Conservation (phyloP, 2,113 vertebrate species). For the Phyllostomus hastatus region DNA sequence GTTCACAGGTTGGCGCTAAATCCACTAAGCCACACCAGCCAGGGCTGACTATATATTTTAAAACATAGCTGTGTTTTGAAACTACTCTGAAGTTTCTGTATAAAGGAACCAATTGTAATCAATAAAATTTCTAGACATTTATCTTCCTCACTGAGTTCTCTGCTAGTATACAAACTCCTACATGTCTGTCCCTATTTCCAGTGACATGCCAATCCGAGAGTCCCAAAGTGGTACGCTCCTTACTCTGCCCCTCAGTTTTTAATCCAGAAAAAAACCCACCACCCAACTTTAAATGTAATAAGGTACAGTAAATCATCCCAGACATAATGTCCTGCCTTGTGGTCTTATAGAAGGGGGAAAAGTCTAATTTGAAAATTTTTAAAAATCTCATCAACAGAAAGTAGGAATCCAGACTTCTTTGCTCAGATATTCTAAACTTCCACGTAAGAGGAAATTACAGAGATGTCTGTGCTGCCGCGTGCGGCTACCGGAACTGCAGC, state of each 20-base stretch:
- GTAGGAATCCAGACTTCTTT: constrained; percentile 50
- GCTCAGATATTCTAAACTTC: constrained; percentile 43
- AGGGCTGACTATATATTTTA: background rate
- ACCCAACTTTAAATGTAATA: background rate
- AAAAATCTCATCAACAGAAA: background rate
- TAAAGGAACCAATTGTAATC: background rate
- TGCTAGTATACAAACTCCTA: background rate
- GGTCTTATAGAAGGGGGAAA: background rate
- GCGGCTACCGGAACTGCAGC: background rate
- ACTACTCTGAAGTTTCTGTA: background rate
- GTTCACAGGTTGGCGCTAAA: too few species aligned
- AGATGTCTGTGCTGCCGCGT: background rate
- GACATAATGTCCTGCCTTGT: background rate
- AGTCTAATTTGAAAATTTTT: background rate
- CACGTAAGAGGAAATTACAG: constrained; percentile 19
- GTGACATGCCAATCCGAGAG: background rate
- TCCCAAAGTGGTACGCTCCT: background rate
- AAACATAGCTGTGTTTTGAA: constrained; percentile 3
- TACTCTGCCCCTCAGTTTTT: background rate
- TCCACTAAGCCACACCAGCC: too few species aligned
- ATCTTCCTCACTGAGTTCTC: background rate
- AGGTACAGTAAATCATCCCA: background rate
- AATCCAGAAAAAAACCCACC: background rate
- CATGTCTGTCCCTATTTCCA: background rate
- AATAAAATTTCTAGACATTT: background rate